phyloP scores from a whole-genome alignment of 2,888 invertebrate species.

The Lasioglossum calceatum region DNA sequence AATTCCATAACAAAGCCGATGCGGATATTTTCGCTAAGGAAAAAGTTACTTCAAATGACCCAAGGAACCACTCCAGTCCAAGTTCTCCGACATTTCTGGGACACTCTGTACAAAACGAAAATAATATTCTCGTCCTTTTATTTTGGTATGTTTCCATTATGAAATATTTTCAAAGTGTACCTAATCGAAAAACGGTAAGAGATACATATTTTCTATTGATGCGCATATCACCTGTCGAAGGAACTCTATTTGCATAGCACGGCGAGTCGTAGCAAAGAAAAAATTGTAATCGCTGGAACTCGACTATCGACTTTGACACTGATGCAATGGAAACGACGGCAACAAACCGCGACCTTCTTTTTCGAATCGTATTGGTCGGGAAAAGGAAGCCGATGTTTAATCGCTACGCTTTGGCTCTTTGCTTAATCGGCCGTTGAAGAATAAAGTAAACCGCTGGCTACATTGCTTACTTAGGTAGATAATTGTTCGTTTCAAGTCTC shows the following conservation, averaged over 20 bases:
- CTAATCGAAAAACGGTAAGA: background rate
- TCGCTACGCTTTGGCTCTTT: background rate
- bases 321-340: background rate
- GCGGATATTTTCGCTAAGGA: too few species aligned
- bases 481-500: background rate
- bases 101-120: too few species aligned
- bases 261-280: slow-evolving; percentile 11
- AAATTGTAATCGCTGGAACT: slow-evolving; percentile 29
- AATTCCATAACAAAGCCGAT: too few species aligned
- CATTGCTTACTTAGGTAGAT: background rate
- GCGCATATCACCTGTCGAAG: slow-evolving; percentile 37
- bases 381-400: slow-evolving; percentile 25
- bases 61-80: too few species aligned
- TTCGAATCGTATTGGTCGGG: background rate
- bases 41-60: too few species aligned
- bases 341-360: background rate
- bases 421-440: slow-evolving; percentile 9
- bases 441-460: background rate
- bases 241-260: slow-evolving; percentile 35
- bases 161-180: background rate
- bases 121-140: background rate
- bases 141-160: background rate
- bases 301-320: background rate
- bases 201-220: background rate
- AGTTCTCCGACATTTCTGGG: too few species aligned